Base-by-base conservation (phyloP, 2,113 vertebrate species). In the Austrofundulus limnaeus region DNA sequence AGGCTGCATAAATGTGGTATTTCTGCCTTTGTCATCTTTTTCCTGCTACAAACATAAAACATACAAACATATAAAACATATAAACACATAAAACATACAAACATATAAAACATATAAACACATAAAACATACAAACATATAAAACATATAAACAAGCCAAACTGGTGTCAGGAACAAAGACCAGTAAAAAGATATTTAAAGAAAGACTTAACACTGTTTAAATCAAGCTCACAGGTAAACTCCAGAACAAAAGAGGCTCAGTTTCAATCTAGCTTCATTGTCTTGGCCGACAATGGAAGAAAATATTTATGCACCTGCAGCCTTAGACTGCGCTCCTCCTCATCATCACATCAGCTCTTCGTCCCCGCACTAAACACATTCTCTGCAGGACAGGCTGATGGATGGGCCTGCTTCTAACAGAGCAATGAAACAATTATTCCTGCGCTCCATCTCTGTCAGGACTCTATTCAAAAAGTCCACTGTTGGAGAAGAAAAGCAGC, bases 361-460 rank as follows among this genome's bases (percentile, higher is more conserved):
- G 23, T 70, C 48, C 42, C 3, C 64, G 53, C 80, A 24, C 56
- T 56, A 41, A 17, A 31, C 70, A 28, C 70, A 50, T 31, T 31
- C 15, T 19, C 48, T 15, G 60, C 8, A 13, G 72, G 66, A 55
- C 48, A 20, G 71, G 46, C 82, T 85, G 86, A 85, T 80, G 81
- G 83, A 87, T 87, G 83, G 34, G 56, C 47, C 67, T 15, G 74
- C 68, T 80, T 67, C 74, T 72, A 38, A 70, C 48, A 0, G 57
- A 76, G 83, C 85, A 67, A 74, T 78, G 77, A 67, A 66, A 85
- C 78, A 74, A 82, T 84, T 82, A 85, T 60, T 64, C 60, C 69
- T 12, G 45, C 3, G 28, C 77, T 87, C 77, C 78, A 31, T 87
- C 83, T 87, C 76, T 80, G 85, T 84, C 85, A 78, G 78, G 47